These are phyloP conservation scores for Labeo catla DNA, from an alignment of 2,113 vertebrate species.

Conservation along the genomic window DNA sequence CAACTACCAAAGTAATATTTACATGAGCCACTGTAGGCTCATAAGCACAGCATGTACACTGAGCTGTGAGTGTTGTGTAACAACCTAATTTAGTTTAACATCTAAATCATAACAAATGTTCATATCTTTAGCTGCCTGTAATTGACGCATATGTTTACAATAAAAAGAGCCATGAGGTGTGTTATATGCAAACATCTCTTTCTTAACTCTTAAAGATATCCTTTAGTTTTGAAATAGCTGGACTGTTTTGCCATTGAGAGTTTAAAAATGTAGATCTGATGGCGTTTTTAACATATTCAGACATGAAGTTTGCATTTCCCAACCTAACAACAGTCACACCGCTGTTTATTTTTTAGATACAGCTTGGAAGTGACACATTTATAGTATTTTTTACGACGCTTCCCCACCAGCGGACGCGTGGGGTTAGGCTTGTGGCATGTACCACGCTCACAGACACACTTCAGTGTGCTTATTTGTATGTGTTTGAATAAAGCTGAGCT, in stretches of 20 bases:
- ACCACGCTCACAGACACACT: neutral
- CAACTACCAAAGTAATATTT: neutral
- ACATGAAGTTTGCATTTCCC: neutral
- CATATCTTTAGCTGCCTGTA: neutral
- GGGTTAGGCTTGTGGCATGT: neutral
- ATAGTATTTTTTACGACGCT: neutral
- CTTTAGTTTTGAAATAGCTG: neutral
- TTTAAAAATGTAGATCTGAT: neutral
- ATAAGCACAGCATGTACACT: neutral
- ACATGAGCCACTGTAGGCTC: neutral
- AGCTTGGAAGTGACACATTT: neutral
- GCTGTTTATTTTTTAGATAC: neutral
- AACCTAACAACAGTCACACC: neutral
- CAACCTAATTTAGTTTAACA: neutral
- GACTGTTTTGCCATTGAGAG: neutral
- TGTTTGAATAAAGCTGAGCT: conserved; percentile 43
- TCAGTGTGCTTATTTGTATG: neutral
- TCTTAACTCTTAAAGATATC: neutral
- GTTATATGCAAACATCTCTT: neutral
- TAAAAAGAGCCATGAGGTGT: neutral
- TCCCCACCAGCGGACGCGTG: neutral
- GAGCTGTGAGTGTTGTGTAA: neutral
- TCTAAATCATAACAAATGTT: neutral
- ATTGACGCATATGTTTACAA: neutral
- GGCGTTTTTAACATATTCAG: neutral